Conservation (phyloP, 2,888 invertebrate species). For the Aphidoletes aphidimyza region DNA sequence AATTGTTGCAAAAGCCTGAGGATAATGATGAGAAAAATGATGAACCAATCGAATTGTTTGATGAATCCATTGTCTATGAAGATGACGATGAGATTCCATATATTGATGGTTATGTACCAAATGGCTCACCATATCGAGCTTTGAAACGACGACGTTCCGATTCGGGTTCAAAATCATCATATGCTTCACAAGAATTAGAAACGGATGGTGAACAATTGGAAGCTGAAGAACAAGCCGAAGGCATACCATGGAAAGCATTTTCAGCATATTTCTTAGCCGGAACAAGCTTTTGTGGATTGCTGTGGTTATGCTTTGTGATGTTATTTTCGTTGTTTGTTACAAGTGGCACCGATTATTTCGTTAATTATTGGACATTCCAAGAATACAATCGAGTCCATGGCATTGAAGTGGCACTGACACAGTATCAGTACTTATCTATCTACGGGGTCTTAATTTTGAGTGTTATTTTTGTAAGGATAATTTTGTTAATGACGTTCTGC, state of each 20-base stretch:
- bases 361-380: conserved; percentile 70
- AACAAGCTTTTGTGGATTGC: conserved; percentile 67
- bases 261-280: conserved; percentile 68
- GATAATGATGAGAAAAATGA: conserved; percentile 56
- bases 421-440: conserved; percentile 64
- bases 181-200: conserved; percentile 11
- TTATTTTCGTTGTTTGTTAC: conserved; percentile 68
- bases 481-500: conserved; percentile 64
- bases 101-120: conserved; percentile 63
- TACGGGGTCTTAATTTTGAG: conserved; percentile 64
- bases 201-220: conserved; percentile 57
- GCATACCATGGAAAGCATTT: conserved; percentile 66
- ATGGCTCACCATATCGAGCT: conserved; percentile 62
- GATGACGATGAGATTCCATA: conserved; percentile 66
- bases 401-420: conserved; percentile 62
- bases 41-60: conserved; percentile 56
- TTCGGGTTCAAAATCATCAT: background rate
- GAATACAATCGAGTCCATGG: conserved; percentile 63
- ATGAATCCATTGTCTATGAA: conserved; percentile 59
- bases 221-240: conserved; percentile 66
- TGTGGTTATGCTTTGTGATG: conserved; percentile 67
- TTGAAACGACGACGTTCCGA: conserved; percentile 57
- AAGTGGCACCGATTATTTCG: conserved; percentile 73
- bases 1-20: conserved; percentile 59
- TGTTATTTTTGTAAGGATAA: conserved; percentile 64